Conservation (phyloP, 2,797 vertebrate species). For the Bradypodion ventrale region DNA sequence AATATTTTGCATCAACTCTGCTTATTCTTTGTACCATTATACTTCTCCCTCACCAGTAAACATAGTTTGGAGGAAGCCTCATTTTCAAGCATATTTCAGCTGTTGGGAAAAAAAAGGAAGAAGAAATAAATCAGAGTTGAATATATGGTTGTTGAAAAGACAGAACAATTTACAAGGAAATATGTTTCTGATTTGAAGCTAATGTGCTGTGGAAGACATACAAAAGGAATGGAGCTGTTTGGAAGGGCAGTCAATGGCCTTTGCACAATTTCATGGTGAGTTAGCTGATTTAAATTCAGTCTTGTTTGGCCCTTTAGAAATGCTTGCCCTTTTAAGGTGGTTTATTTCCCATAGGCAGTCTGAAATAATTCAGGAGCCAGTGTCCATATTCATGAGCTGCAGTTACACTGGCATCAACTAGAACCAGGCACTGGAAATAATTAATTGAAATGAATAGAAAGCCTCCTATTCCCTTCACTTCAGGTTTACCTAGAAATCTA, state of each 20-base stretch:
- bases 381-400: neutral
- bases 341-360: neutral
- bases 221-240: neutral
- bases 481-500: too few relatives aligned
- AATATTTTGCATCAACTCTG: neutral
- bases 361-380: neutral
- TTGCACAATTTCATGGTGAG: neutral
- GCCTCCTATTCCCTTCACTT: too few relatives aligned
- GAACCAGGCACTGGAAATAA: too few relatives aligned
- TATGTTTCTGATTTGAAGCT: constrained; percentile 16
- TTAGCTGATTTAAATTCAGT: neutral
- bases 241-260: neutral
- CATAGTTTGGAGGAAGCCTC: neutral
- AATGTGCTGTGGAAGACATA: constrained; percentile 18
- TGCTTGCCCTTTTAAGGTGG: constrained; percentile 7
- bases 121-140: neutral
- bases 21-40: neutral
- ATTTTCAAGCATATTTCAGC: constrained; percentile 2
- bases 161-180: constrained; percentile 15
- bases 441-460: too few relatives aligned
- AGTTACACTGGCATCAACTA: too few relatives aligned
- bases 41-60: neutral
- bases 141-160: neutral
- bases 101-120: neutral
- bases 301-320: constrained; percentile 1